A percentile compares a stretch with the other conserved stretches of the same genome.
Conservation (phyloP, 2,113 vertebrate genomes). For the Mustela lutreola region DNA sequence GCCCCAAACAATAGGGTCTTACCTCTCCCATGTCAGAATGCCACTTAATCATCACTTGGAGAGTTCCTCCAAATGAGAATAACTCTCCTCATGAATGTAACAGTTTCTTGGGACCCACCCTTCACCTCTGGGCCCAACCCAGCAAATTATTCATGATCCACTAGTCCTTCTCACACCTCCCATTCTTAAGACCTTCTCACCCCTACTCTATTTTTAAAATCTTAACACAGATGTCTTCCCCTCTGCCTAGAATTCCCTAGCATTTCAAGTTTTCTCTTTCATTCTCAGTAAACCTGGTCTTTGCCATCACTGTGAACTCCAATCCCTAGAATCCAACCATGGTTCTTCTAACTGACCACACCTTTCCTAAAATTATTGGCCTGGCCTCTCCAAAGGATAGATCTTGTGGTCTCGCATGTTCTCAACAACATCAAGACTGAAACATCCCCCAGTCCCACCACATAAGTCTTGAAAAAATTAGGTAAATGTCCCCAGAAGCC, state of each 20-base stretch:
- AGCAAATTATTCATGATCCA: not conserved
- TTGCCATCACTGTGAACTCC: not conserved
- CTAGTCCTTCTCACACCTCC: not conserved
- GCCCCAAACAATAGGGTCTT: not conserved
- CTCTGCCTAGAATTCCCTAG: not conserved
- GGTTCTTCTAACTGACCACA: not conserved
- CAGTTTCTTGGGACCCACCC: not conserved
- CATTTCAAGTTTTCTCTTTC: not conserved
- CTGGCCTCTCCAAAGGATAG: not conserved
- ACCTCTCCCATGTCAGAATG: not conserved
- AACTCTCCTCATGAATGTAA: not conserved
- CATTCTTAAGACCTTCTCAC: not conserved
- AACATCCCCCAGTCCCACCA: not conserved
- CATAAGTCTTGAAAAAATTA: not conserved
- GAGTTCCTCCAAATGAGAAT: not conserved
- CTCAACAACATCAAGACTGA: not conserved
- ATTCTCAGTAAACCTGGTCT: constrained; percentile 4
- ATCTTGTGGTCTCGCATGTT: not conserved
- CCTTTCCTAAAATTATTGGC: not conserved
- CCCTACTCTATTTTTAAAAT: not conserved
- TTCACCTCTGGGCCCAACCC: not conserved
- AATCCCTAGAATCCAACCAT: not conserved
- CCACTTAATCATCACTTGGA: not conserved
- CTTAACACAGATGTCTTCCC: not conserved
- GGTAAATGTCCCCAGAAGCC: not conserved